Percentiles rank a stretch among this genome's conserved stretches.
Conservation (phyloP, 2,113 vertebrate species). For the Perccottus glenii region DNA sequence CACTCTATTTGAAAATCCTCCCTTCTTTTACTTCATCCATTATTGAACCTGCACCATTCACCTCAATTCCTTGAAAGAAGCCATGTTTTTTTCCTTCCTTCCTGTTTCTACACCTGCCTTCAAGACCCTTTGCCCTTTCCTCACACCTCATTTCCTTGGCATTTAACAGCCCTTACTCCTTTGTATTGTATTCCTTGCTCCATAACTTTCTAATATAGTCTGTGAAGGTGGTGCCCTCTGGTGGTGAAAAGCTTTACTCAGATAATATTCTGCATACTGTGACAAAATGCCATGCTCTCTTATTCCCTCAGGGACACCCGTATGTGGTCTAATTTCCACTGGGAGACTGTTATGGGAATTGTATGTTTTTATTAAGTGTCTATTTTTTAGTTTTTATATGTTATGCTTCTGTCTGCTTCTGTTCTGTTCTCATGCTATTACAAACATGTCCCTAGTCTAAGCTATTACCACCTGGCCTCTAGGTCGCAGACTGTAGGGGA, state of each 20-base stretch:
- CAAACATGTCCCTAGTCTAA: too few relatives aligned
- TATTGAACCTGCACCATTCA: background rate
- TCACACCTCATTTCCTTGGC: background rate
- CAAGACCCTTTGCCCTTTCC: background rate
- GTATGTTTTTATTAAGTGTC: too few relatives aligned
- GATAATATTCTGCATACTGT: too few relatives aligned
- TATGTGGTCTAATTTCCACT: slow-evolving; percentile 14
- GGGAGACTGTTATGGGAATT: too few relatives aligned
- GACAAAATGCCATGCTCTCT: background rate
- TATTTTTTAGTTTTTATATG: too few relatives aligned
- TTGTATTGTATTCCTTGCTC: background rate
- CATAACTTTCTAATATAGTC: background rate
- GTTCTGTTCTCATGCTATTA: too few relatives aligned
- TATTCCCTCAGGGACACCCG: background rate
- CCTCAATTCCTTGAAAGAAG: background rate
- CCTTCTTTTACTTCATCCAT: background rate
- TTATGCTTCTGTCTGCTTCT: too few relatives aligned
- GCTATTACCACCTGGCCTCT: too few relatives aligned
- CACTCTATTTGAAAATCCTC: background rate
- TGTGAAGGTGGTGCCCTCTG: slow-evolving; percentile 49
- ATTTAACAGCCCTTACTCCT: background rate
- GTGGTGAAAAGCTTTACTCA: slow-evolving; percentile 26
- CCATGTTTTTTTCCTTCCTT: background rate
- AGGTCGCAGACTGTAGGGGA: too few relatives aligned
- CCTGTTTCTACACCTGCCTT: background rate